Conservation (phyloP, 2,113 vertebrate genomes). For the Colinus virginianus region DNA sequence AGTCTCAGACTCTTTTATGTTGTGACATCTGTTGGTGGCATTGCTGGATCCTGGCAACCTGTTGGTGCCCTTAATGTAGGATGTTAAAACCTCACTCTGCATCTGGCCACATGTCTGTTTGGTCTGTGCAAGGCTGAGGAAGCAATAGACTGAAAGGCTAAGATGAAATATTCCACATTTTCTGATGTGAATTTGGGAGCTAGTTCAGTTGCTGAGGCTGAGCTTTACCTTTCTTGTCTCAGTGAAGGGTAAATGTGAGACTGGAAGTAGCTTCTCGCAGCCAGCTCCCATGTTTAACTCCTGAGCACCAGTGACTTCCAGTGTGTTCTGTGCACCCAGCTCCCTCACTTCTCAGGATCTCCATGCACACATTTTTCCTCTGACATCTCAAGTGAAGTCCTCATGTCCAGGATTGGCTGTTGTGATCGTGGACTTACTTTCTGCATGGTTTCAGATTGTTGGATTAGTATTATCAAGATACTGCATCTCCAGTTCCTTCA, state of each 20-base stretch:
- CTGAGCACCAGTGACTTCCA: neutral
- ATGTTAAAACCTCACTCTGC: neutral
- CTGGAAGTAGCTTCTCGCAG: neutral
- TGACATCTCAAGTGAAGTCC: neutral
- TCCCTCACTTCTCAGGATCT: neutral
- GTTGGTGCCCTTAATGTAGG: fast-evolving
- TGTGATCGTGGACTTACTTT: neutral
- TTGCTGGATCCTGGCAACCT: neutral
- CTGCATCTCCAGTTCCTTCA: no score
- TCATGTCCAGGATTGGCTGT: neutral
- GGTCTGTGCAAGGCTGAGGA: neutral
- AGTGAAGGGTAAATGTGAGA: neutral
- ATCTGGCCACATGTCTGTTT: neutral
- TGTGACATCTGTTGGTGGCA: neutral
- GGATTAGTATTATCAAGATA: no score
- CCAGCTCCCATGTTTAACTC: neutral
- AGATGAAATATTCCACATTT: neutral
- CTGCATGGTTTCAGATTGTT: neutral
- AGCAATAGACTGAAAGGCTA: neutral
- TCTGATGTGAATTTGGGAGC: fast-evolving
- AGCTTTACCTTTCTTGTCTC: neutral
- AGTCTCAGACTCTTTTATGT: neutral
- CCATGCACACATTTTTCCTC: neutral
- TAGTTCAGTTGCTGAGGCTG: neutral
- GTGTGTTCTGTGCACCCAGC: fast-evolving